Percentiles rank a stretch among this genome's conserved stretches.
Conservation (phyloP, 2,888 invertebrate species). For the Pemphredon lugubris region DNA sequence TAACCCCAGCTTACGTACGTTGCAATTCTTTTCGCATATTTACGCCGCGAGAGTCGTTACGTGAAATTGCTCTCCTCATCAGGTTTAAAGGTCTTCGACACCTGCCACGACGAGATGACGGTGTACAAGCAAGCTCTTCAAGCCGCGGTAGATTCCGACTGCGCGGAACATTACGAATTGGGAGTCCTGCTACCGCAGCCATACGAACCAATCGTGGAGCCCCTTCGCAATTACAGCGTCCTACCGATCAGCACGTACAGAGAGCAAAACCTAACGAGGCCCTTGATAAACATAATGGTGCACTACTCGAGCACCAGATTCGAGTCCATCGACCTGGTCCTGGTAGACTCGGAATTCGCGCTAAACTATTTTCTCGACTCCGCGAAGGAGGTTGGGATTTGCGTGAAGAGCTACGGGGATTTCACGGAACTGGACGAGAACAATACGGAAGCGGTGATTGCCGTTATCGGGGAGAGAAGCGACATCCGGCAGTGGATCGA, state of each 20-base stretch:
- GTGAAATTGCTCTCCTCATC: too few species aligned
- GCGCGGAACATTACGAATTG: slow-evolving; percentile 72
- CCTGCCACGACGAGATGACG: slow-evolving; percentile 74
- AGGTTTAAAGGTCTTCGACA: slow-evolving; percentile 78
- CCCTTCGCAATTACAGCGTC: slow-evolving; percentile 70
- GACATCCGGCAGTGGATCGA: slow-evolving; percentile 73
- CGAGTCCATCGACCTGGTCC: slow-evolving; percentile 69
- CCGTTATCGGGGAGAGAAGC: slow-evolving; percentile 67
- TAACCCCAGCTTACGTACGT: too few species aligned
- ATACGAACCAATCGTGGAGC: slow-evolving; percentile 68
- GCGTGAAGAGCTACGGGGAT: slow-evolving; percentile 67
- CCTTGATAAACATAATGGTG: slow-evolving; percentile 69
- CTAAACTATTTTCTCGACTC: slow-evolving; percentile 66
- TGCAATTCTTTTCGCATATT: too few species aligned
- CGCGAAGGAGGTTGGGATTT: slow-evolving; percentile 71
- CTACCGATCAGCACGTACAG: slow-evolving; percentile 72
- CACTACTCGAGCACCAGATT: slow-evolving; percentile 72
- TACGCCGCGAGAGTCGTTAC: too few species aligned
- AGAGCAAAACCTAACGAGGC: slow-evolving; percentile 69
- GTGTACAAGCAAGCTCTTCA: slow-evolving; percentile 75
- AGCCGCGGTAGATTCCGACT: slow-evolving; percentile 71
- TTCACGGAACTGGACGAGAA: slow-evolving; percentile 58
- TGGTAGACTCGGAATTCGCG: slow-evolving; percentile 61
- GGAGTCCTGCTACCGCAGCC: slow-evolving; percentile 71
- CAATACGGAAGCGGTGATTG: slow-evolving; percentile 66